phyloP scores from a whole-genome alignment of 2,113 vertebrate genomes.

The Numida meleagris region DNA sequence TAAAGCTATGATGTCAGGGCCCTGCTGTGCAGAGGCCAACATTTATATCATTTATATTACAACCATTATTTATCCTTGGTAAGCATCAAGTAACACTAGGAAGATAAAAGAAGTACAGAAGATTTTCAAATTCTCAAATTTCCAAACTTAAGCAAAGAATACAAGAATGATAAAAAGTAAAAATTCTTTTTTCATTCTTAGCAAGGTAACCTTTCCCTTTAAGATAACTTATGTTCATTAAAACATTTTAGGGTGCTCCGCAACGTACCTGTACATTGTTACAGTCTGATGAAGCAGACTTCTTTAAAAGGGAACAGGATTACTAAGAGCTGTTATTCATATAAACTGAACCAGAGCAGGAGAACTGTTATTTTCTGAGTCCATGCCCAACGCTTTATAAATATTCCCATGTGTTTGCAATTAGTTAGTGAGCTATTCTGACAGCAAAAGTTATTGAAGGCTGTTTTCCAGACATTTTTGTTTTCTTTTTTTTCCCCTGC shows the following conservation, averaged over 20 bases:
- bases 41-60: background rate
- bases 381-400: conserved; percentile 44
- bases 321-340: conserved; percentile 43
- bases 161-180: background rate
- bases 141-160: background rate
- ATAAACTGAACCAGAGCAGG: conserved; percentile 30
- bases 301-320: conserved; percentile 52
- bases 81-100: background rate
- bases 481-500: background rate
- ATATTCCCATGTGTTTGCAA: conserved; percentile 70
- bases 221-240: background rate
- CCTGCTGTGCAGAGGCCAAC: background rate
- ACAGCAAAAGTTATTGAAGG: conserved; percentile 49
- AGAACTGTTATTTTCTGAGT: conserved; percentile 43
- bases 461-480: conserved; percentile 37
- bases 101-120: background rate
- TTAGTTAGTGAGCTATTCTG: conserved; percentile 54
- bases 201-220: background rate
- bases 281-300: conserved; percentile 36
- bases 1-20: background rate
- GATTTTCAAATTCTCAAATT: background rate
- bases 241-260: conserved; percentile 24
- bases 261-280: conserved; percentile 48
- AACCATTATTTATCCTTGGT: background rate
- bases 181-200: background rate